Evolutionary conservation across 2,797 vertebrate genomes (phyloP), one percentile per base, ranked within the genome.

Genomic region (Antennarius maculatus): DNA sequence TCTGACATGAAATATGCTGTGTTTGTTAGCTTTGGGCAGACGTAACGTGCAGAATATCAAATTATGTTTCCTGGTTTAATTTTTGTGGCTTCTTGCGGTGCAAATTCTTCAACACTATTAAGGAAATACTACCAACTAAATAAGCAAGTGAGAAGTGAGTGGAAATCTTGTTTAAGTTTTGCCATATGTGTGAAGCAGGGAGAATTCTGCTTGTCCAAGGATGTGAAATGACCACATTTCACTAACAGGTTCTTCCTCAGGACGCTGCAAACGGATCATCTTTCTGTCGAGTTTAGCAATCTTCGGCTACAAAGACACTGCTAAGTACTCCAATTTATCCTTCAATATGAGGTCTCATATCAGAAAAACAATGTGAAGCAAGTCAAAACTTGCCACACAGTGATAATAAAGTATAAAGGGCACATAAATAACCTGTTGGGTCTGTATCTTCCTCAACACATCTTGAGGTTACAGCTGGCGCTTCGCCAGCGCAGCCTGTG

Each of bases 361-460:
- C 17, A 71, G 11, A 34, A 34, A 86, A 90, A 92, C 81, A 89
- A 79, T 50, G 18, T 16, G 15, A 60, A 66, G 69, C 86, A 54
- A 69, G 90, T 79, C 54, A 74, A 28, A 50, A 71, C 82, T 70
- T 28, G 84, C 62, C 57, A 49, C 27, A 10, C 43, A 69, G 29
- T 53, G 50, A 68, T 79, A 53, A 57, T 56, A 47, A 56, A 55
- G 45, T 43, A 37, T 34, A n/a, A 7, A 63, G 61, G 51, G 47
- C 49, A 75, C 73, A 79, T 69, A 88, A 79, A 88, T 69, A 91
- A 92, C 89, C 90, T 87, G 91, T 86, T 86, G 6, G 85, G 80
- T 86, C 64, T 87, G 78, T 78, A 43, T 43, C 39, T 69, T 57
- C 27, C 75, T 45, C 51, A 23, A 54, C 28, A 74, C 43, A 46